A percentile compares a stretch with the other conserved stretches of the same genome.
Evolutionary conservation across 2,797 vertebrate genomes (phyloP).

Genomic region (Pseudopleuronectes americanus): DNA sequence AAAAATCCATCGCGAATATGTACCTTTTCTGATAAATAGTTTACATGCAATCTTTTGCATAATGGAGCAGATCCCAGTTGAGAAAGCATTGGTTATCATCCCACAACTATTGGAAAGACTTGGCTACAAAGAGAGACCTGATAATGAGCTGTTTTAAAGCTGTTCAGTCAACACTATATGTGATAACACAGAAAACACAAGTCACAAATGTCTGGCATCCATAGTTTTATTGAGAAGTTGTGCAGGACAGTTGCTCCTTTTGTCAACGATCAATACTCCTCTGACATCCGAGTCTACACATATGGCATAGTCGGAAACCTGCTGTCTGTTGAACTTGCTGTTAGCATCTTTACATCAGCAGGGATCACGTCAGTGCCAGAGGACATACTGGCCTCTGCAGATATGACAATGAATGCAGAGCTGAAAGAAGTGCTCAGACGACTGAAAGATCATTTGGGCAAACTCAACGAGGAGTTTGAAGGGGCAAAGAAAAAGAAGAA

Average conservation of each 20-base stretch:
- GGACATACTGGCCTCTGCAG: conserved; percentile 12
- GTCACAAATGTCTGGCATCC: conserved; percentile 18
- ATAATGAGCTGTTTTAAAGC: conserved; percentile 29
- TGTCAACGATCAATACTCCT: rapidly evolving
- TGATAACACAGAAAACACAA: conserved; percentile 67
- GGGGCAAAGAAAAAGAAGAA: too few relatives aligned
- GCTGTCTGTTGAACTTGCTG: conserved; percentile 14
- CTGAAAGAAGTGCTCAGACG: too few relatives aligned
- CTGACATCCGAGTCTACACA: neutral
- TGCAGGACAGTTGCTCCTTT: conserved; percentile 33
- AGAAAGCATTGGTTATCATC: conserved; percentile 34
- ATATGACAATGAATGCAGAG: neutral
- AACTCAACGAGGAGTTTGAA: too few relatives aligned
- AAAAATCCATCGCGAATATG: neutral
- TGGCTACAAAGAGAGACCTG: rapidly evolving
- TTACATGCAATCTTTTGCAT: conserved; percentile 49
- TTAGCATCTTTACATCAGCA: conserved; percentile 31
- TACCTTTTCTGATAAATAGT: rapidly evolving
- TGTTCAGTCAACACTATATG: conserved; percentile 37
- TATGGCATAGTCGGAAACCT: conserved; percentile 59
- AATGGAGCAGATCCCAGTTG: conserved; percentile 51
- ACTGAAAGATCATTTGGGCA: too few relatives aligned
- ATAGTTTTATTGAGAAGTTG: conserved; percentile 9
- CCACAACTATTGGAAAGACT: conserved; percentile 44
- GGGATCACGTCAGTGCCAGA: conserved; percentile 62